Evolutionary conservation across 92 coral and sea anemone genomes (phyloP).

Genomic region (Chrysogorgia sp.): DNA sequence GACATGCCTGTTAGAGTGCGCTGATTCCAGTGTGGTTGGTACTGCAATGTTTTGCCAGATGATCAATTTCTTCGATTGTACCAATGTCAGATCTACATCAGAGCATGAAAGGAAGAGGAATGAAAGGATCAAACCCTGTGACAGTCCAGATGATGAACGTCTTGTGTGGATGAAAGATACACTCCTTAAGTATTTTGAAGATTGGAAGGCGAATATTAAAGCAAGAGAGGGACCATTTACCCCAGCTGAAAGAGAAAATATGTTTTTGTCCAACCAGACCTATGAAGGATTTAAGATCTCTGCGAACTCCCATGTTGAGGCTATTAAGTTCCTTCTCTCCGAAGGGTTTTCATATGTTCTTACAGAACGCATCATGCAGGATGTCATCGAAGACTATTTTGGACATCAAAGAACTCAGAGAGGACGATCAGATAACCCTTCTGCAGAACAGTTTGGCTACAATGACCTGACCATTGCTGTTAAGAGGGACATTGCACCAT

Average conservation of each 20-base stretch:
- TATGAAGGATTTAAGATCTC: too few relatives aligned
- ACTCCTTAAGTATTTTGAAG: constrained; percentile 5
- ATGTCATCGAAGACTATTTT: too few relatives aligned
- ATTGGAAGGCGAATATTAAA: background rate
- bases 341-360: constrained; percentile 6
- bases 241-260: background rate
- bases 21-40: constrained; percentile 54
- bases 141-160: background rate
- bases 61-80: constrained; percentile 61
- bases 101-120: constrained; percentile 22
- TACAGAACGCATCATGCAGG: constrained; percentile 2
- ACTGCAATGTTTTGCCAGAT: constrained; percentile 61
- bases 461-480: too few relatives aligned
- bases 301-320: too few relatives aligned
- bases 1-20: constrained; percentile 45
- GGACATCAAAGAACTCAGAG: constrained; percentile 1
- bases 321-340: too few relatives aligned
- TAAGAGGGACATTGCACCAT: background rate
- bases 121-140: constrained; percentile 6
- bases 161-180: background rate
- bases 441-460: background rate
- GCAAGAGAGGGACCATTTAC: background rate
- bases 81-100: constrained; percentile 56
- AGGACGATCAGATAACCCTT: constrained; percentile 5
- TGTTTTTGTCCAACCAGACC: constrained; percentile 15